Evolutionary conservation across 2,888 invertebrate species (phyloP).

Genomic region (Rhogogaster chlorosoma): DNA sequence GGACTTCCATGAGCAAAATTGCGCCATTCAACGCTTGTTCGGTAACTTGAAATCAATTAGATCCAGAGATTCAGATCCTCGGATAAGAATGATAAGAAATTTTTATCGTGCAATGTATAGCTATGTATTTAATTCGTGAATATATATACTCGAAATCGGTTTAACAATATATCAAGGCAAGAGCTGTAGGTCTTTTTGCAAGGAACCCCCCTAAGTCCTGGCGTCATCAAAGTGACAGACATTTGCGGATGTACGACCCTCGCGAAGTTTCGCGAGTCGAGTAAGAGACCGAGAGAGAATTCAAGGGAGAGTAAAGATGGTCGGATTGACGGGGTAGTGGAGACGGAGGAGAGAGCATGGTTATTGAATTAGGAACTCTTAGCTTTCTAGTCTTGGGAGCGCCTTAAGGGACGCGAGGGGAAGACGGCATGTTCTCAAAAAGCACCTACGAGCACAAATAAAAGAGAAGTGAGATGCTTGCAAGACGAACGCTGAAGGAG

Average conservation of each 20-base stretch:
- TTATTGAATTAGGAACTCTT: constrained; percentile 77
- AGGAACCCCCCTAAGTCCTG: background rate
- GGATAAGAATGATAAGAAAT: background rate
- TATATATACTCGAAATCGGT: background rate
- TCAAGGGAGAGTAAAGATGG: constrained; percentile 54
- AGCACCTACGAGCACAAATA: constrained; percentile 69
- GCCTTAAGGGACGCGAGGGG: constrained; percentile 69
- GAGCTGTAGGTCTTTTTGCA: background rate
- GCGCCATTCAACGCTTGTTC: background rate
- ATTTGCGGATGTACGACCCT: constrained; percentile 61
- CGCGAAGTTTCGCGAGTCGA: constrained; percentile 57
- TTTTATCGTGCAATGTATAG: background rate
- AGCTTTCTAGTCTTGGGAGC: constrained; percentile 74
- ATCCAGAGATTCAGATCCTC: background rate
- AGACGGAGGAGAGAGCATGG: constrained; percentile 62
- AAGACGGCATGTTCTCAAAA: constrained; percentile 69
- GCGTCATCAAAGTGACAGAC: constrained; percentile 65
- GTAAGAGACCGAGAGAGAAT: constrained; percentile 53
- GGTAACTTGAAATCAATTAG: background rate
- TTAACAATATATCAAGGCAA: constrained; percentile 9
- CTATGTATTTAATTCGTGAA: background rate
- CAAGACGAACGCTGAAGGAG: constrained; percentile 26
- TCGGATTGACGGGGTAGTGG: constrained; percentile 46
- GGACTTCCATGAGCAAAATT: background rate
- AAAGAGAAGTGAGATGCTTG: constrained; percentile 57